Base-by-base conservation (phyloP, 1,140 invertebrate species). In the Pogonus chalceus region DNA sequence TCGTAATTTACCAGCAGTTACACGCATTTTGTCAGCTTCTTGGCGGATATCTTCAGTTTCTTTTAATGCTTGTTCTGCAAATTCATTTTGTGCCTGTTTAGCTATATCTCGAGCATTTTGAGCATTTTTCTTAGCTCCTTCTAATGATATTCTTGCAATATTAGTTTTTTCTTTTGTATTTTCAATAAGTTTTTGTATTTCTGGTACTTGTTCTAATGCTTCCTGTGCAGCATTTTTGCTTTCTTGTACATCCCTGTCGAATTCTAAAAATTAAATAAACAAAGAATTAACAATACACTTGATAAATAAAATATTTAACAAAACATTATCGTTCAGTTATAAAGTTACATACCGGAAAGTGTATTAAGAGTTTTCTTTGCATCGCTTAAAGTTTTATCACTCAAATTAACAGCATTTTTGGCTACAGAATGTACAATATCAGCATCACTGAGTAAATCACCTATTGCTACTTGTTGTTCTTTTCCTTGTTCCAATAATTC, bases 361-460 rank as follows among this genome's bases (percentile, higher is more conserved):
- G 87, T 92, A 54, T 86, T 76, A 49, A 90, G 81, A 2, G 92
- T 96, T 48, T 87, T 81, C 60, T 89, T 83, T 1, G 93, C 93
- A 66, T 95, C 88, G 60, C 84, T 80, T 0, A 96, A 73, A 0
- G 89, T 94, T 58, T 85, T 82, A 60, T 93, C 88, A 12, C 89
- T 91, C 46, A 84, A 76, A 56, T 83, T 76, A 0, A 95, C 85
- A 20, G 93, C 92, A 52, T 87, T 79, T 52, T 83, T 81, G 0
- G 92, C 92, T 63, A 79, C 81, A 0, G 76, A 80, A 26, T 85
- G 77, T 0, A 90, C 83, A 9, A 72, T 68, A 62, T 88, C 79
- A n/a, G 82, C 79, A 58, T 88, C 83, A 2, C 79, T 77, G 20
- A 88, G 61, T 48, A 85, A 69, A 55, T 83, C 79, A 59, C 83